Conservation (phyloP, 1,140 invertebrate species). For the Pogonognathellus flavescens region DNA sequence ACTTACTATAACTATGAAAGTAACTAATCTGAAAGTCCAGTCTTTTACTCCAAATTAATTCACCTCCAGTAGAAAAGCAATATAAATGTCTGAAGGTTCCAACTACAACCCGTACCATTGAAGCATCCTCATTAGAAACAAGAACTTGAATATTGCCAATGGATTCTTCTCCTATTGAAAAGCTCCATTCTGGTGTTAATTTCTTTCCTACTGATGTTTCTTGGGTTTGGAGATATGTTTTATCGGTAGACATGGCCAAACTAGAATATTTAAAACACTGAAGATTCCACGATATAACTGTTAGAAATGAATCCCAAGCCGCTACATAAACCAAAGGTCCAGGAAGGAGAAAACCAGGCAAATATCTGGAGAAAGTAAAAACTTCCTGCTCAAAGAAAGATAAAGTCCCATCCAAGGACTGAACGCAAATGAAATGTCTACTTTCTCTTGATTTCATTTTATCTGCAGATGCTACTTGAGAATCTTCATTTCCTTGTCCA, state of each 20-base stretch:
- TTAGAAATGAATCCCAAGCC: constrained; percentile 85
- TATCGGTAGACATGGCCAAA: constrained; percentile 62
- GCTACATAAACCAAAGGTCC: constrained; percentile 82
- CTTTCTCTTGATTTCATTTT: constrained; percentile 66
- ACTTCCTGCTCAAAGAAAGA: constrained; percentile 84
- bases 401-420: constrained; percentile 86
- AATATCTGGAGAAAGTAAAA: constrained; percentile 80
- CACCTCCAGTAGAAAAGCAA: constrained; percentile 60
- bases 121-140: constrained; percentile 73
- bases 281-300: constrained; percentile 70
- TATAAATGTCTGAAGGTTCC: constrained; percentile 63
- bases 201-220: constrained; percentile 71
- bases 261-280: constrained; percentile 64
- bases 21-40: constrained; percentile 61
- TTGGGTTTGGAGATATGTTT: constrained; percentile 58
- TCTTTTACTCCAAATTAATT: constrained; percentile 64
- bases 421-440: constrained; percentile 88
- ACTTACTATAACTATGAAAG: constrained; percentile 61
- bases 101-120: constrained; percentile 57
- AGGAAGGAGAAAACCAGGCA: constrained; percentile 83
- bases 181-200: constrained; percentile 80
- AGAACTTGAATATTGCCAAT: constrained; percentile 74
- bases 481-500: constrained; percentile 73
- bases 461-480: constrained; percentile 46
- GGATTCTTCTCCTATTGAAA: constrained; percentile 83